A percentile compares a stretch with the other conserved stretches of the same genome.
These are phyloP conservation scores for Drosophila lacertosa DNA, from an alignment of 1,140 invertebrate species.

Conservation along the genomic window DNA sequence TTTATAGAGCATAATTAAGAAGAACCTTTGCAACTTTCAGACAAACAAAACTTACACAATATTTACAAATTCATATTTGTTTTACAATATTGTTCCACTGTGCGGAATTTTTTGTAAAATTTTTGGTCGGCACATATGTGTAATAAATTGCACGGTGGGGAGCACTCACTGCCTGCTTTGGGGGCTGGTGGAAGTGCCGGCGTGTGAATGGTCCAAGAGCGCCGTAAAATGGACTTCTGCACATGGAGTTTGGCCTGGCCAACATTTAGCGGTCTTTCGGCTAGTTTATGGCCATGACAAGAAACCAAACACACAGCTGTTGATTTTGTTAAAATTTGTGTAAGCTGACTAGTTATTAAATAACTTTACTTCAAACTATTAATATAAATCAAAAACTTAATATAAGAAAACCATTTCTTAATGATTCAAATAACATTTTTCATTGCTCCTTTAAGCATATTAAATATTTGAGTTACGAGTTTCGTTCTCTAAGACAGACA, in stretches of 20 bases:
- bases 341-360: no score
- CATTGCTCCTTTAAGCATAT: conserved; percentile 4
- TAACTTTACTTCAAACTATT: no score
- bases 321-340: conserved; percentile 25
- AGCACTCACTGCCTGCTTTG: conserved; percentile 26
- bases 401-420: no score
- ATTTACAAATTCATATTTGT: neutral
- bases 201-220: conserved; percentile 70
- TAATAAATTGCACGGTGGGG: conserved; percentile 74
- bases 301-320: conserved; percentile 12
- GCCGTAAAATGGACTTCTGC: conserved; percentile 54
- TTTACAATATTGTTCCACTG: conserved; percentile 3
- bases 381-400: no score
- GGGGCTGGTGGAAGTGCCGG: conserved; percentile 65
- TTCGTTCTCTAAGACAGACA: neutral
- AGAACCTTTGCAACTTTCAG: no score
- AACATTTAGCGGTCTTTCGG: conserved; percentile 42
- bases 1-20: no score
- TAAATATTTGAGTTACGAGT: conserved; percentile 24
- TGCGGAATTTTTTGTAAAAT: conserved; percentile 12
- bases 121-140: conserved; percentile 50
- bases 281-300: conserved; percentile 30
- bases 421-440: neutral
- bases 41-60: neutral
- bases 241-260: conserved; percentile 29